phyloP scores from a whole-genome alignment of 1,140 invertebrate species.

The Penaeus chinensis region DNA sequence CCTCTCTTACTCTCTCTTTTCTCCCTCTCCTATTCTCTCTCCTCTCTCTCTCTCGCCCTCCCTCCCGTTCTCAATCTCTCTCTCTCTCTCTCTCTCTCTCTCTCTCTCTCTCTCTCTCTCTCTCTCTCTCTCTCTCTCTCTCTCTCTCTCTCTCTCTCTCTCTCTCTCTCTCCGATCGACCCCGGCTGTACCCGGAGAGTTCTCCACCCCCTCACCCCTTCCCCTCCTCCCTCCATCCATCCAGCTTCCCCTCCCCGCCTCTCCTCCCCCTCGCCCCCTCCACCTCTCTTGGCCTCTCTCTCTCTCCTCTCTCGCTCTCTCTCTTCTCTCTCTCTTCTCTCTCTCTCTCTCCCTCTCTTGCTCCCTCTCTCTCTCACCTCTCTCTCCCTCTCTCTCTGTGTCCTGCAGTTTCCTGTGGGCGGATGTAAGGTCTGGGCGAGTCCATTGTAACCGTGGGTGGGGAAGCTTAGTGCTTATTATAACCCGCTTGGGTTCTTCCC shows the following conservation, averaged over 20 bases:
- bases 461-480: conserved; percentile 38
- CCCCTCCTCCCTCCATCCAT: not conserved
- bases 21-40: no score
- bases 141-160: conserved; percentile 52
- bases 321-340: conserved; percentile 17
- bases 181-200: conserved; percentile 16
- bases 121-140: conserved; percentile 42
- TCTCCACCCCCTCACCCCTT: conserved; percentile 6
- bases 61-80: not conserved
- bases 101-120: conserved; percentile 42
- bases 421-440: conserved; percentile 43
- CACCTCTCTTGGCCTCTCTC: conserved; percentile 34
- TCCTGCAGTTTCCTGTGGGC: conserved; percentile 24
- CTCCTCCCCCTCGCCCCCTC: not conserved
- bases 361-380: conserved; percentile 28
- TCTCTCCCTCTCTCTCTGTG: conserved; percentile 35
- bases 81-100: conserved; percentile 25
- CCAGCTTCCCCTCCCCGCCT: not conserved
- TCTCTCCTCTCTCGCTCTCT: conserved; percentile 37
- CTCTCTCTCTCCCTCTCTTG: conserved; percentile 31
- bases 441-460: conserved; percentile 42
- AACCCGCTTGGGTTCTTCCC: conserved; percentile 35
- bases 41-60: no score
- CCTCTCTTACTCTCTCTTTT: no score
- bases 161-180: conserved; percentile 37